Evolutionary conservation across 2,888 invertebrate species (phyloP), one percentile per base, ranked within the genome.

Genomic region (Andricus quercusramuli): DNA sequence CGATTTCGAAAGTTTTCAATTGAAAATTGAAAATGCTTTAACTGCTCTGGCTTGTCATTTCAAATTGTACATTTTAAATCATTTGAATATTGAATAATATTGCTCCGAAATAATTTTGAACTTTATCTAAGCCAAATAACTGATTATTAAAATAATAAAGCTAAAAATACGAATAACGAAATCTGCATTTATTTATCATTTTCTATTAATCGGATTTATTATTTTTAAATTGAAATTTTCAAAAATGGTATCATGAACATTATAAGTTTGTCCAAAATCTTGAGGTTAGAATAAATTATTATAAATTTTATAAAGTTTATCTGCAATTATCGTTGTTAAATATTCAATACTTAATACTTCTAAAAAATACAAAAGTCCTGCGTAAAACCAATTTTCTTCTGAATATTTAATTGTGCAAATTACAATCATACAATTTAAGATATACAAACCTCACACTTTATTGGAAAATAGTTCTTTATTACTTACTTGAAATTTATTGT

Each of bases 281-380:
- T 68, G 25, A 68, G 68, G 68, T 68, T 68, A 68, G 68, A 47
- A 68, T 44, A n/a, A 56, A n/a, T 9, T n/a, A n/a, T 9, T n/a
- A 4, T 47, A 15, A n/a, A n/a, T 9, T 56, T 56, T 56, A 9
- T 56, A 3, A n/a, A n/a, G n/a, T 20, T 20, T 56, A 56, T 3
- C n/a, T 9, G 56, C 9, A 8, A 56, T 9, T n/a, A 8, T 0
- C 2, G 2, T 56, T n/a, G 2, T 25, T 62, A 25, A 62, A 62
- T 15, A 25, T 62, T 9, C 8, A 56, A 9, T 56, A 2, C 8
- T n/a, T 56, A 8, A 13, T 13, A 13, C 13, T 25, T 22, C 13
- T 22, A 4, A 62, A 62, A 62, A 62, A 25, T 13, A 22, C 25
- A 25, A 62, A 25, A 25, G 25, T 22, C 62, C 15, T 15, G n/a